Evolutionary conservation across 1,140 invertebrate genomes (phyloP), one percentile per base, ranked within the genome.

Genomic region (Acromyrmex charruanus): DNA sequence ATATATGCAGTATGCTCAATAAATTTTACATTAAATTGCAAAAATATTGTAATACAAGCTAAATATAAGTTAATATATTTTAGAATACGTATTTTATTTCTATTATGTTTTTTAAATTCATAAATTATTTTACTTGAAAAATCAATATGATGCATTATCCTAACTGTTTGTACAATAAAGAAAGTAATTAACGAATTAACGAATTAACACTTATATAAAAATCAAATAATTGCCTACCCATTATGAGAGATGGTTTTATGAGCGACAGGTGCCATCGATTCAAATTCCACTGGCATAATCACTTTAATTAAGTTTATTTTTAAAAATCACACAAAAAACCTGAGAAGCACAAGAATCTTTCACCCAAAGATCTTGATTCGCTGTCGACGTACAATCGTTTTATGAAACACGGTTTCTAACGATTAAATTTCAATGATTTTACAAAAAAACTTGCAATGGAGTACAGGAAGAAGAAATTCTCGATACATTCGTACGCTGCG

Each of bases 261-360:
- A n/a, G 88, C 71, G 53, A 92, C 66, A 12, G 90, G 85, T 1
- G 88, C 44, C 49, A 91, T 72, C 25, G 93, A 44, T 44, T 89
- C 92, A 51, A 94, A 81, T 77, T 94, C 93, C 49, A 94, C 84
- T 10, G 92, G 93, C 93, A 94, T 94, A 82, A 53, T 44, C 58
- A 31, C 18, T 1, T 59, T 28, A 63, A 77, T 18, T 75, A n/a
- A 28, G 18, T 5, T 66, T 74, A 65, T 55, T 28, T n/a, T 53
- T 51, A 9, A 12, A 39, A 58, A 6, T 53, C 53, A 69, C 63
- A 65, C 16, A n/a, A n/a, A 65, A 65, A 35, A 65, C 0, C 9
- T 44, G 39, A 44, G 25, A 25, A 25, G 2, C 10, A 68, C 2
- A 31, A 7, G 7, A 63, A 21, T 31, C 53, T 35, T 53, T 63